Evolutionary conservation across 2,888 invertebrate species (phyloP).

Genomic region (Scrobipalpa atriplicella): DNA sequence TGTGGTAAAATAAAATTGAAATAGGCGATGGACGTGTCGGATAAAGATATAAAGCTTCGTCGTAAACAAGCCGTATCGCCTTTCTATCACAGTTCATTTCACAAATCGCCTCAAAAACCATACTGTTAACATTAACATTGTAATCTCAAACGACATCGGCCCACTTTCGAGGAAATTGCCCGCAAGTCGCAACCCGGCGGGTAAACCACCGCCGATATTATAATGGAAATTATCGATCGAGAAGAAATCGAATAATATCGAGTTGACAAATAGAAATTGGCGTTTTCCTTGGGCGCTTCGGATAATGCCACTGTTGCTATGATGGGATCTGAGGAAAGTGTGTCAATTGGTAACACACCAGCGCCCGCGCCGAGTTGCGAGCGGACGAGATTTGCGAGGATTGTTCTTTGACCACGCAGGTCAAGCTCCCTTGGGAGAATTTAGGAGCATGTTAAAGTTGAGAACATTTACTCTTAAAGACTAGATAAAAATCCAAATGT

Average conservation of each 20-base stretch:
- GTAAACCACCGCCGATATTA: slow-evolving; percentile 22
- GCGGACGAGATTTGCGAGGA: background rate
- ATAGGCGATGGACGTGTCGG: background rate
- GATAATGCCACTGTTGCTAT: slow-evolving; percentile 36
- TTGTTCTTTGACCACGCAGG: background rate
- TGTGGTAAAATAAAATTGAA: too few relatives aligned
- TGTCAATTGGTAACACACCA: slow-evolving; percentile 27
- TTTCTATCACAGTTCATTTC: slow-evolving; percentile 22
- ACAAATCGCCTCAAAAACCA: slow-evolving; percentile 16
- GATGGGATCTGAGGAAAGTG: slow-evolving; percentile 30
- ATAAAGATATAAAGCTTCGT: background rate
- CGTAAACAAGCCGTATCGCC: slow-evolving; percentile 6
- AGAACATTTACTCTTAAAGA: too few relatives aligned
- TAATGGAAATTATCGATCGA: slow-evolving; percentile 29
- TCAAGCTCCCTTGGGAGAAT: too few relatives aligned
- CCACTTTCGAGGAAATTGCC: slow-evolving; percentile 31
- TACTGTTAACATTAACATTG: slow-evolving; percentile 20
- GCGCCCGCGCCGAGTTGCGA: background rate
- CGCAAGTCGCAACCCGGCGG: background rate
- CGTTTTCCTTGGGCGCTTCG: slow-evolving; percentile 43
- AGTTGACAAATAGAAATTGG: slow-evolving; percentile 39
- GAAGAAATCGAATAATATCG: slow-evolving; percentile 29
- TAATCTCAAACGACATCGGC: slow-evolving; percentile 21
- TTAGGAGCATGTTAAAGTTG: too few relatives aligned
- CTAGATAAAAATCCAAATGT: too few relatives aligned